A percentile compares a stretch with the other conserved stretches of the same genome.
Evolutionary conservation across 2,797 vertebrate species (phyloP).

Genomic region (Anguilla megastoma): DNA sequence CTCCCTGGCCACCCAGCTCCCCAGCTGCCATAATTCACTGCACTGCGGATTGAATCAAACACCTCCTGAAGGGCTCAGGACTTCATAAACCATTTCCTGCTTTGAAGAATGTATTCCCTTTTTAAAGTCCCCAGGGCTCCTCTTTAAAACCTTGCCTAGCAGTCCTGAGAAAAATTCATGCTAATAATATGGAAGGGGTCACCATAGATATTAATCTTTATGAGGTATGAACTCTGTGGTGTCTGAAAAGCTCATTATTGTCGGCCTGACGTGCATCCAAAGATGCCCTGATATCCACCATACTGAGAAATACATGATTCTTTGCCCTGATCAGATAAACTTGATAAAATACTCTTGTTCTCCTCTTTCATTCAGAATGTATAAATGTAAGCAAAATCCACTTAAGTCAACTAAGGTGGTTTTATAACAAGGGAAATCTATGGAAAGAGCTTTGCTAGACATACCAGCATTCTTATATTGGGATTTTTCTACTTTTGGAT

Average conservation of each 20-base stretch:
- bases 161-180: constrained; percentile 17
- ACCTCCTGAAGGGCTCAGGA: constrained; percentile 48
- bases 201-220: constrained; percentile 33
- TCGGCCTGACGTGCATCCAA: neutral
- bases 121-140: constrained; percentile 37
- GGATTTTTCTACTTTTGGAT: neutral
- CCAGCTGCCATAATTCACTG: constrained; percentile 51
- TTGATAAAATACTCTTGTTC: neutral
- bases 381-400: neutral
- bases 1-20: constrained; percentile 24
- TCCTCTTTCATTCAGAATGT: neutral
- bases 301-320: neutral
- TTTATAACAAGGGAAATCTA: neutral
- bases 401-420: neutral
- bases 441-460: neutral
- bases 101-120: constrained; percentile 42
- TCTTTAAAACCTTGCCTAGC: constrained; percentile 37
- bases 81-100: constrained; percentile 53
- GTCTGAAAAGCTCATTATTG: constrained; percentile 15
- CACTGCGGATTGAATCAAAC: constrained; percentile 39
- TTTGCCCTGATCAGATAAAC: neutral
- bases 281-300: neutral
- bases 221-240: constrained; percentile 34
- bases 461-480: neutral
- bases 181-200: constrained; percentile 12